Percentiles rank a stretch among this genome's conserved stretches.
Conservation (phyloP, 2,888 invertebrate genomes). For the Cetonia aurata region DNA sequence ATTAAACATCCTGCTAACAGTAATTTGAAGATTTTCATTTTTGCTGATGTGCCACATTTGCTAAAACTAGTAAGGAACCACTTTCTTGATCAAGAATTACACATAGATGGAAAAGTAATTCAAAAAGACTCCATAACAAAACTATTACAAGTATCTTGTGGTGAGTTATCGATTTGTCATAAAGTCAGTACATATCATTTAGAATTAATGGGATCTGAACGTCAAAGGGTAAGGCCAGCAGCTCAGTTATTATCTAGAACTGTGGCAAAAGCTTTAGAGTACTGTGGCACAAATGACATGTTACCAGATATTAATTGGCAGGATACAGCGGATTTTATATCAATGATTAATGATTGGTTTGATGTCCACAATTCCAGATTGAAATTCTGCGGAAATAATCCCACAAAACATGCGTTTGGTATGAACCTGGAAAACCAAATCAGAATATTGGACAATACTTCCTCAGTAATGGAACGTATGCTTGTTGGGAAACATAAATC, state of each 20-base stretch:
- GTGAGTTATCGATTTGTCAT: too few species aligned
- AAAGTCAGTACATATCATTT: too few species aligned
- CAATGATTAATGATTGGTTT: slow-evolving; percentile 52
- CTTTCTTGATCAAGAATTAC: slow-evolving; percentile 49
- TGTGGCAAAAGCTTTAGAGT: slow-evolving; percentile 38
- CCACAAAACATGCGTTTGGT: slow-evolving; percentile 53
- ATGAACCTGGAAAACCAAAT: slow-evolving; percentile 49
- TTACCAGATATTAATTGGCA: slow-evolving; percentile 41
- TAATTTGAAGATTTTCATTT: slow-evolving; percentile 47
- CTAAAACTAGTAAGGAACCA: slow-evolving; percentile 52
- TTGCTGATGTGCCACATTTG: slow-evolving; percentile 52
- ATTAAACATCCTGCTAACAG: slow-evolving; percentile 17
- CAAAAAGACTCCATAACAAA: too few species aligned
- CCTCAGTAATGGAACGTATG: slow-evolving; percentile 45
- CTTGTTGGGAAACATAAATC: slow-evolving; percentile 50
- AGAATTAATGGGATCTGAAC: too few species aligned
- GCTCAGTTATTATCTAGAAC: too few species aligned
- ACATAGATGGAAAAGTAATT: too few species aligned
- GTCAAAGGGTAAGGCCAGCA: too few species aligned
- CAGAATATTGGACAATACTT: slow-evolving; percentile 46
- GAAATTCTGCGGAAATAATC: slow-evolving; percentile 46
- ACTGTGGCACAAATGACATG: slow-evolving; percentile 45
- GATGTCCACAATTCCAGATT: slow-evolving; percentile 50
- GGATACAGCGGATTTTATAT: slow-evolving; percentile 28
- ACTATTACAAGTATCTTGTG: too few species aligned